These are phyloP conservation scores for Okamejei kenojei DNA, from an alignment of 2,797 vertebrate genomes.

Conservation along the genomic window DNA sequence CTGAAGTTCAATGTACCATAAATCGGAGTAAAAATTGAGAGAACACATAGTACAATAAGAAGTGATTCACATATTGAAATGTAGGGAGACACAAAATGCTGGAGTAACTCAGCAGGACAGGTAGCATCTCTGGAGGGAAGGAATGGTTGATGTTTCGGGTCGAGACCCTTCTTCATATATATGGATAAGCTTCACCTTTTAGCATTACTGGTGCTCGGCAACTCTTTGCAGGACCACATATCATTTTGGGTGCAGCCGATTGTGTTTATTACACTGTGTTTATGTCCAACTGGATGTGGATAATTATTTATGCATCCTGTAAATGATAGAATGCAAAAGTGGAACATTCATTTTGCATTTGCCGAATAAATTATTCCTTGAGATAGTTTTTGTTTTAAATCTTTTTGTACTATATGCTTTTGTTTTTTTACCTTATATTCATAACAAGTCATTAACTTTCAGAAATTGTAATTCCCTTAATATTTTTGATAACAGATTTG, in stretches of 20 bases:
- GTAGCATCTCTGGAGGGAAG: no score
- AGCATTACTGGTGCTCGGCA: background rate
- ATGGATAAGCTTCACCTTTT: background rate
- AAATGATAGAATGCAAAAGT: background rate
- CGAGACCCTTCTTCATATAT: background rate
- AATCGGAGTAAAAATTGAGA: background rate
- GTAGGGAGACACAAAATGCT: background rate
- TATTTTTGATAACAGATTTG: constrained; percentile 28
- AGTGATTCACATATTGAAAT: background rate
- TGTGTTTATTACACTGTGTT: background rate
- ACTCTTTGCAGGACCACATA: background rate
- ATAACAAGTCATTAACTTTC: background rate
- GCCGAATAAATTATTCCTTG: background rate
- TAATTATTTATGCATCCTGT: background rate
- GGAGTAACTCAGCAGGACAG: no score
- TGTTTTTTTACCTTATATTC: background rate
- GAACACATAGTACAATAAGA: background rate
- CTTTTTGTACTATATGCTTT: background rate
- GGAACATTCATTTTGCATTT: background rate
- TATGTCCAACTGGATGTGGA: background rate
- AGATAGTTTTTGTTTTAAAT: background rate
- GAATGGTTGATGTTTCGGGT: no score
- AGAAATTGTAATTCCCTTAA: background rate
- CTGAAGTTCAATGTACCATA: background rate
- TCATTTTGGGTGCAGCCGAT: background rate